Percentiles rank a stretch among this genome's conserved stretches.
phyloP scores from a whole-genome alignment of 2,113 vertebrate species.

The Greenwoodochromis staneri region DNA sequence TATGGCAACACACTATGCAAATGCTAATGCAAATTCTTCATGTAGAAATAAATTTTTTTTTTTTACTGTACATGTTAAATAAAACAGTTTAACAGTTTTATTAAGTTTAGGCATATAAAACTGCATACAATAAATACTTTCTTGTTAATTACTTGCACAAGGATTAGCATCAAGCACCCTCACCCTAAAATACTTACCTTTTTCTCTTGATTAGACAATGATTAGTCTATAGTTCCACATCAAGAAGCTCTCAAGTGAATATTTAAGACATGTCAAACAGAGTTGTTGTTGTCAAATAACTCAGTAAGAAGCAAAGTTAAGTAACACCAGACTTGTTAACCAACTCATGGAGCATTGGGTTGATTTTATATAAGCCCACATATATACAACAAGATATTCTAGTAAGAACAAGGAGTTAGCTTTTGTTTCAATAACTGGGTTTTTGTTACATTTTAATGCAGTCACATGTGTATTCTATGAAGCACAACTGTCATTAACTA shows the following conservation, averaged over 20 bases:
- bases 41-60: not conserved
- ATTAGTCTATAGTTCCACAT: not conserved
- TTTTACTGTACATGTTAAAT: not conserved
- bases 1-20: not conserved
- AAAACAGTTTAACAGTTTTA: not conserved
- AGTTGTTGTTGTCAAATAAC: not conserved
- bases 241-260: not conserved
- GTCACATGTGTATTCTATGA: not conserved
- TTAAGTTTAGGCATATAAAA: not conserved
- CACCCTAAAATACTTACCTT: not conserved
- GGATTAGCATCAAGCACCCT: not conserved
- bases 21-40: not conserved
- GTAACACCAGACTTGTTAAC: not conserved
- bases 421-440: not conserved
- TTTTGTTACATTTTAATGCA: not conserved
- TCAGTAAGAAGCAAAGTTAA: not conserved
- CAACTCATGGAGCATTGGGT: not conserved
- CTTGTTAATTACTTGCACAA: not conserved
- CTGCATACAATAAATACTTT: not conserved
- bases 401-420: not conserved
- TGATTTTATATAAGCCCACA: not conserved
- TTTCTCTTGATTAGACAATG: not conserved
- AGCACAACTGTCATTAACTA: not conserved
- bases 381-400: not conserved
- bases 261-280: not conserved